A percentile compares a stretch with the other conserved stretches of the same genome.
phyloP scores from a whole-genome alignment of 2,888 invertebrate genomes.

The Archips xylosteana region DNA sequence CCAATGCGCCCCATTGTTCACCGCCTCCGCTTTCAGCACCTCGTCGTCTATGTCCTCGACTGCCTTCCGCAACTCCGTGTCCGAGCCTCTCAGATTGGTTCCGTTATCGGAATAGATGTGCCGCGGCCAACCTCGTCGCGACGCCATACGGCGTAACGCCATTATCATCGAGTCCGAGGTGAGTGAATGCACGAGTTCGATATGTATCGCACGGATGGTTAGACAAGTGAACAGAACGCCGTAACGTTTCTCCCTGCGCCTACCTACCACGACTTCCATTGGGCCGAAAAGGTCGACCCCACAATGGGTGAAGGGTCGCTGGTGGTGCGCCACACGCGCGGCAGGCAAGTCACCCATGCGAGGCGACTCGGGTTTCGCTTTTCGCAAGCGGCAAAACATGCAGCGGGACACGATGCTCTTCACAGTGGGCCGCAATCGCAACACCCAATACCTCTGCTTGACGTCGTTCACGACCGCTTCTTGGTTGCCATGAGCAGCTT shows the following conservation, averaged over 20 bases:
- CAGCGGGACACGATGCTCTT: not conserved
- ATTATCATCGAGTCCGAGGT: not conserved
- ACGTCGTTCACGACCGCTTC: not conserved
- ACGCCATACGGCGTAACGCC: not conserved
- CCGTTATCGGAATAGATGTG: not conserved
- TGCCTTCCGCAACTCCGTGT: not conserved
- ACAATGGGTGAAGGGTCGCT: constrained; percentile 13
- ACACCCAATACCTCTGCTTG: not conserved
- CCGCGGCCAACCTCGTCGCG: not conserved
- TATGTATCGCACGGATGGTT: constrained; percentile 4
- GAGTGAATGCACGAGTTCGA: not conserved
- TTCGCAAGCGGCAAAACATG: not conserved
- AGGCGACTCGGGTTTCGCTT: not conserved
- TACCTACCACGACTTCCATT: constrained; percentile 3
- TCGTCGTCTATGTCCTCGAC: not conserved
- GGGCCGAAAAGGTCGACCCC: constrained; percentile 18
- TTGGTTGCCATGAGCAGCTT: not conserved
- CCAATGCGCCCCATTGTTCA: not conserved
- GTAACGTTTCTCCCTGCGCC: constrained; percentile 20
- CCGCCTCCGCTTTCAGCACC: not conserved
- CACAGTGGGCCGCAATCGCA: not conserved
- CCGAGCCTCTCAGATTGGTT: not conserved
- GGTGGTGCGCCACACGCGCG: not conserved
- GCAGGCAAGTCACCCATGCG: not conserved
- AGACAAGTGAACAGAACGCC: constrained; percentile 35